Conservation (phyloP, 2,888 invertebrate species). For the Drosophila fulvimacula region DNA sequence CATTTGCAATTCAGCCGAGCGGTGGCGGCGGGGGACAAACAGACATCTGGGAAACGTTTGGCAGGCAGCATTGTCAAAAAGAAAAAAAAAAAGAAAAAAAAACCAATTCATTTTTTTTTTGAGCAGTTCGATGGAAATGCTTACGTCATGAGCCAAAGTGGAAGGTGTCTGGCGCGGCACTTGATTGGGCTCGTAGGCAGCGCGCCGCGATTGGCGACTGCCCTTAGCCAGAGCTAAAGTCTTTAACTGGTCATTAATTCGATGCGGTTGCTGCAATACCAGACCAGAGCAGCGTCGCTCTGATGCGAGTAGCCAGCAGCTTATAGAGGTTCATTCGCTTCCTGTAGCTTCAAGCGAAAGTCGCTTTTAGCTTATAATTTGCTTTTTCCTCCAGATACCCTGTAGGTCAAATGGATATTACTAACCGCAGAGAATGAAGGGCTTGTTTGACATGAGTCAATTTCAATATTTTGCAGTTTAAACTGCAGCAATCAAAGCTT, state of each 20-base stretch:
- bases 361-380: slow-evolving; percentile 7
- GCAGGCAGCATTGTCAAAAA: slow-evolving; percentile 56
- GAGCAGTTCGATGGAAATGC: slow-evolving; percentile 47
- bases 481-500: not conserved
- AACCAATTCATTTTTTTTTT: slow-evolving; percentile 18
- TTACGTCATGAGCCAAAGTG: slow-evolving; percentile 39
- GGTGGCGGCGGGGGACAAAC: slow-evolving; percentile 14
- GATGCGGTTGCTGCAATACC: slow-evolving; percentile 43
- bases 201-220: slow-evolving; percentile 21
- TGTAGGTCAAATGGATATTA: slow-evolving; percentile 12
- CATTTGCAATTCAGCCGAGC: slow-evolving; percentile 44
- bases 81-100: slow-evolving; percentile 14
- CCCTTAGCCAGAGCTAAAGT: slow-evolving; percentile 51
- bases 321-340: slow-evolving; percentile 40
- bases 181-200: slow-evolving; percentile 64
- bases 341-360: slow-evolving; percentile 45
- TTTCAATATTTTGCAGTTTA: not conserved
- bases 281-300: slow-evolving; percentile 10
- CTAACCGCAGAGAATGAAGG: not conserved
- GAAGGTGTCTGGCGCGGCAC: slow-evolving; percentile 45
- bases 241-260: slow-evolving; percentile 59
- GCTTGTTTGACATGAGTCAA: not conserved
- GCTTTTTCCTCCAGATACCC: slow-evolving; percentile 13
- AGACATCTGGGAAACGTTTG: slow-evolving; percentile 43
- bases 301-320: slow-evolving; percentile 2